phyloP scores from a whole-genome alignment of 2,113 vertebrate genomes.

The Bufo bufo region DNA sequence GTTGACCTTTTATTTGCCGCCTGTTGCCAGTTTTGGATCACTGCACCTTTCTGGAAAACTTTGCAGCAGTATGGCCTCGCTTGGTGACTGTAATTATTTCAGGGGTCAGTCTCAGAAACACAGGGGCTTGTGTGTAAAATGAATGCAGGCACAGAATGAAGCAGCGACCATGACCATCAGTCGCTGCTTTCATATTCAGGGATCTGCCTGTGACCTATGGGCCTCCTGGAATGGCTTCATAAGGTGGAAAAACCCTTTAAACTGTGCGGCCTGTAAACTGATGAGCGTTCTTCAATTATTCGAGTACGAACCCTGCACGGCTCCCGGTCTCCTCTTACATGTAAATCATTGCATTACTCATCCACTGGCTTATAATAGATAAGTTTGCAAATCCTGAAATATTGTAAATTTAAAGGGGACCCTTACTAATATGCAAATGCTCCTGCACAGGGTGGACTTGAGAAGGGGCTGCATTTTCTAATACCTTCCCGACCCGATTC shows the following conservation, averaged over 20 bases:
- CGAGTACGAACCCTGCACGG: not conserved
- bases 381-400: not conserved
- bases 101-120: not conserved
- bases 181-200: too few relatives aligned
- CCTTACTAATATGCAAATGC: too few relatives aligned
- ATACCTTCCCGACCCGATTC: too few relatives aligned
- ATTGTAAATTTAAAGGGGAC: not conserved
- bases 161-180: too few relatives aligned
- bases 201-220: not conserved
- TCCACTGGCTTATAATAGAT: conserved; percentile 24
- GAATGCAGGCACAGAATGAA: too few relatives aligned
- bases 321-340: not conserved
- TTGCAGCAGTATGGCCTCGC: not conserved
- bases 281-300: not conserved
- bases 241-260: not conserved
- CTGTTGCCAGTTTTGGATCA: not conserved
- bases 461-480: too few relatives aligned
- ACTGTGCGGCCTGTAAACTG: not conserved
- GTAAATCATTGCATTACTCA: conserved; percentile 21
- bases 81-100: not conserved
- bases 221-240: not conserved
- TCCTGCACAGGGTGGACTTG: too few relatives aligned
- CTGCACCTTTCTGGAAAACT: not conserved
- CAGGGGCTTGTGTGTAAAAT: too few relatives aligned
- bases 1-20: not conserved